Evolutionary conservation across 2,888 invertebrate species (phyloP), one percentile per base, ranked within the genome.

Genomic region (Heliconius cydno): DNA sequence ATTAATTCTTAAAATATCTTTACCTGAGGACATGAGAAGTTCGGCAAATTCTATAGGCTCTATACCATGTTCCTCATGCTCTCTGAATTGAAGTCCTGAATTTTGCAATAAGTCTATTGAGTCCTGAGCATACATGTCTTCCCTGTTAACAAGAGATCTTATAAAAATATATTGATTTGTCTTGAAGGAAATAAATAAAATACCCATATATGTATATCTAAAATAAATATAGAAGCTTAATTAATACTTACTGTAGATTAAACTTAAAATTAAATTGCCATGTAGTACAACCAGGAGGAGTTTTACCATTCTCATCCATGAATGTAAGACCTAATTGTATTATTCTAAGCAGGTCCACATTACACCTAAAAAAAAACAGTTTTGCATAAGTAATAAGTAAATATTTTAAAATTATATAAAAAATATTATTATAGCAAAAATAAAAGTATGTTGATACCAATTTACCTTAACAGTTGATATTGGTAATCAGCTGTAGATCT

Each of bases 231-330:
- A 19, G 52, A 63, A 75, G 76, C 57, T 73, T 80, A 72, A 75
- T 78, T 22, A 83, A 73, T 83, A 86, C 97, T 96, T 95, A 98
- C 98, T 97, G 97, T 83, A 99, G 95, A 92, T 98, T 98, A 90
- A 99, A 99, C 94, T 98, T 98, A 92, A 99, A 99, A 95, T 99
- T 99, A 91, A 99, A 99, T 94, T 99, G 99, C 98, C 99, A 99
- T 38, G 99, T 99, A 79, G 97, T 97, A 88, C 97, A 98, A 75
- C 97, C 98, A 19, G 97, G 96, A 25, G 98, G 98, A 70, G 98
- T 97, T 91, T 98, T 97, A 74, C 99, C 99, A 88, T 97, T 97
- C 87, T 99, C 98, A 93, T 99, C 98, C 94, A 98, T 96, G 93
- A 99, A 98, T 71, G 99, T 99, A 81, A 99, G 96, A 84, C 98